Conservation (phyloP, 2,113 vertebrate species). For the Scopus umbretta region DNA sequence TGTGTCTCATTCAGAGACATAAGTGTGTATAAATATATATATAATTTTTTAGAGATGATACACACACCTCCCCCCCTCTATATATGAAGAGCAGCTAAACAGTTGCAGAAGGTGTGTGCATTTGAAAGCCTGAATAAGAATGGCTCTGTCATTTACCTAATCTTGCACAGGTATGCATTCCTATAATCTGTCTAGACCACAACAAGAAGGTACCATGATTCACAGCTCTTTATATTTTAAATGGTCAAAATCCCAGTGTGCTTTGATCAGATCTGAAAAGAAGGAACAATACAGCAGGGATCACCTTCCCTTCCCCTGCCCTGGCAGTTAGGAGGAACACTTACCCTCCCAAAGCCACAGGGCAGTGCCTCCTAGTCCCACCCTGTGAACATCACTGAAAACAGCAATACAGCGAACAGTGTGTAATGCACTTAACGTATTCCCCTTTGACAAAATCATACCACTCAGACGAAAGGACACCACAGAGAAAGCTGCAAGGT, state of each 20-base stretch:
- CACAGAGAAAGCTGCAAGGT: background rate
- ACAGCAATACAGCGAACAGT: background rate
- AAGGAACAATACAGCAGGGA: fast-evolving
- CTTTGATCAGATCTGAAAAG: background rate
- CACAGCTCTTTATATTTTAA: background rate
- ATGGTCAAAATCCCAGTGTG: fast-evolving
- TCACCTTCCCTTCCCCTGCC: background rate
- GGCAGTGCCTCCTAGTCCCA: background rate
- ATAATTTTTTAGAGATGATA: background rate
- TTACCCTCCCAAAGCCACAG: background rate
- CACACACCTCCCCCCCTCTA: too few species aligned
- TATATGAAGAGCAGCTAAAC: background rate
- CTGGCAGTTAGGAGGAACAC: fast-evolving
- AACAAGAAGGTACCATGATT: fast-evolving
- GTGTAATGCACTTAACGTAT: fast-evolving
- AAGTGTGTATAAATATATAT: background rate
- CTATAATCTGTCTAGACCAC: background rate
- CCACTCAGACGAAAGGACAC: background rate
- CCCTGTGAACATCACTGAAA: background rate
- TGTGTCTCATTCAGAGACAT: background rate
- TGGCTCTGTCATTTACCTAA: fast-evolving
- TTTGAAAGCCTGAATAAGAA: background rate
- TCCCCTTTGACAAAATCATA: background rate
- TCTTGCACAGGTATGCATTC: background rate
- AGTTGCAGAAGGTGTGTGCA: background rate